These are phyloP conservation scores for Cheilosia grossa DNA, from an alignment of 2,888 invertebrate genomes.

Conservation along the genomic window DNA sequence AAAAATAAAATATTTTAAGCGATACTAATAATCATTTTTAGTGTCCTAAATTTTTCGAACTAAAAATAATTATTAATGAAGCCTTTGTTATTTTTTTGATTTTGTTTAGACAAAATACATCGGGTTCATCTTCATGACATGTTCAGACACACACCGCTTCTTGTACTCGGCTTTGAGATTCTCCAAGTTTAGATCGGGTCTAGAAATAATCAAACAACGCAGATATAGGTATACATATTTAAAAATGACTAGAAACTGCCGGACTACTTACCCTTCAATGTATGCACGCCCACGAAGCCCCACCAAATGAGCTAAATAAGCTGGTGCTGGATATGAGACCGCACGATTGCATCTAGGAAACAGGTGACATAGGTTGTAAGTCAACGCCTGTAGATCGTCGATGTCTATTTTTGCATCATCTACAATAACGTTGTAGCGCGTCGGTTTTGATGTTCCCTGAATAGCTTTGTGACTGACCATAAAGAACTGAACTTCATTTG, in stretches of 20 bases:
- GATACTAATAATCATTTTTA: too few relatives aligned
- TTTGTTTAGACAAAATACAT: conserved; percentile 88
- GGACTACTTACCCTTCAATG: conserved; percentile 78
- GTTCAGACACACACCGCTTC: conserved; percentile 84
- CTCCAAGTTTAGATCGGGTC: conserved; percentile 76
- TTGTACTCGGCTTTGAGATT: conserved; percentile 84
- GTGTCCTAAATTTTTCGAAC: too few relatives aligned
- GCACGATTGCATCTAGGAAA: conserved; percentile 92
- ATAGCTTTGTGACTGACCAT: conserved; percentile 89
- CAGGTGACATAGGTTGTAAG: conserved; percentile 93
- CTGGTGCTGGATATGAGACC: conserved; percentile 94
- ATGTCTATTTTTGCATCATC: conserved; percentile 89
- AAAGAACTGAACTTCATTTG: conserved; percentile 94
- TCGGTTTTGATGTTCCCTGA: conserved; percentile 93
- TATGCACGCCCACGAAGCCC: conserved; percentile 87
- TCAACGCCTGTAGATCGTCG: conserved; percentile 90
- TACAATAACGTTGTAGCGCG: conserved; percentile 92
- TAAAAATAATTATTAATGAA: too few relatives aligned
- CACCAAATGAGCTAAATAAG: conserved; percentile 94
- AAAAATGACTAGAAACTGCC: background rate
- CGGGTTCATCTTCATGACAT: conserved; percentile 85
- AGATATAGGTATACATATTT: conserved; percentile 17
- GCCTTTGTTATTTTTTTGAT: background rate
- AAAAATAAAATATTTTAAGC: background rate
- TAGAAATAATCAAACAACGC: conserved; percentile 17